Percentiles rank a stretch among this genome's conserved stretches.
Evolutionary conservation across 2,113 vertebrate species (phyloP).

Genomic region (Poeciliopsis occidentalis): DNA sequence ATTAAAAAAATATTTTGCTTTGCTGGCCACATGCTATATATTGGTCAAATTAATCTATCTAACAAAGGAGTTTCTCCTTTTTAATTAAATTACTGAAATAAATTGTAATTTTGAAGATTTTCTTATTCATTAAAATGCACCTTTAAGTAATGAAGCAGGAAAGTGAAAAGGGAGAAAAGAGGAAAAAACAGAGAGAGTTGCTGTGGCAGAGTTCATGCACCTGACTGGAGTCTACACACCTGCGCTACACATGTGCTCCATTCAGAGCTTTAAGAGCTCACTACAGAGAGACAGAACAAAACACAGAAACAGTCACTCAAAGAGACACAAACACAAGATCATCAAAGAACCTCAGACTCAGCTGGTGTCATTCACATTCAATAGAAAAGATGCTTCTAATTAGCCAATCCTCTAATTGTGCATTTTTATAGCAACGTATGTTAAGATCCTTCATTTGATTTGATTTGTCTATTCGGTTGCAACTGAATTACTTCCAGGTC

Average conservation of each 20-base stretch:
- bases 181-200: conserved; percentile 35
- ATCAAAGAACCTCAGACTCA: conserved; percentile 77
- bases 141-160: not conserved
- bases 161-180: conserved; percentile 4
- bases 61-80: not conserved
- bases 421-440: conserved; percentile 1
- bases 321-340: conserved; percentile 79
- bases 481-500: conserved; percentile 6
- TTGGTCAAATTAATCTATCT: not conserved
- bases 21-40: not conserved
- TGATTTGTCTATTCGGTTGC: not conserved
- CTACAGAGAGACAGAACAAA: conserved; percentile 81
- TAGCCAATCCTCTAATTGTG: conserved; percentile 3
- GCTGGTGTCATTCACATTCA: conserved; percentile 43
- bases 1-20: too few species aligned
- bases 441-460: not conserved
- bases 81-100: not conserved
- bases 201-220: conserved; percentile 71
- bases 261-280: conserved; percentile 83
- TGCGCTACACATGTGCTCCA: conserved; percentile 80
- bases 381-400: not conserved
- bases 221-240: conserved; percentile 82
- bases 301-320: conserved; percentile 81
- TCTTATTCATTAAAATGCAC: not conserved
- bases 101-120: not conserved